These are phyloP conservation scores for Lordiphosa mommai DNA, from an alignment of 1,140 invertebrate species.

Conservation along the genomic window DNA sequence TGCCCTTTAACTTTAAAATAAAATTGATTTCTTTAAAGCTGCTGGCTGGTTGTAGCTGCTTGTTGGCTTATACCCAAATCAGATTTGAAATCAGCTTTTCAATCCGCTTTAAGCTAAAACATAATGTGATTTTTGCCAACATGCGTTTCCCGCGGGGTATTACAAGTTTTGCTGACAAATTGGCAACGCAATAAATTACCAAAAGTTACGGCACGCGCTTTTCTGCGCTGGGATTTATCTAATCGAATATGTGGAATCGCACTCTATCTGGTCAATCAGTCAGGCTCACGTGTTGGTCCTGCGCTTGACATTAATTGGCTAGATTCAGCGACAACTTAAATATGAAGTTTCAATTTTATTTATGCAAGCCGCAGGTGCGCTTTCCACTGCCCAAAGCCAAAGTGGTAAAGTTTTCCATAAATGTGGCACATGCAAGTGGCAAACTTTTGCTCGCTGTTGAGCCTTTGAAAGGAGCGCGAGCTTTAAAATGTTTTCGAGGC, in stretches of 20 bases:
- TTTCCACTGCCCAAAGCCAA: constrained; percentile 27
- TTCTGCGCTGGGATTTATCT: constrained; percentile 48
- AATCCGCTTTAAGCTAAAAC: constrained; percentile 39
- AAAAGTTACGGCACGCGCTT: constrained; percentile 42
- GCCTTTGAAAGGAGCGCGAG: constrained; percentile 17
- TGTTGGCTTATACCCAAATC: not conserved
- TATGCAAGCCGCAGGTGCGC: constrained; percentile 28
- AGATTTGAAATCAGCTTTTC: constrained; percentile 58
- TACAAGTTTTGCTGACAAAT: constrained; percentile 68
- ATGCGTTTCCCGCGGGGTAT: constrained; percentile 38
- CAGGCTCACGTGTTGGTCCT: constrained; percentile 17
- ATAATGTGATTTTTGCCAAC: constrained; percentile 47
- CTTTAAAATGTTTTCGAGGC: constrained; percentile 21
- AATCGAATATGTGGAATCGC: constrained; percentile 67
- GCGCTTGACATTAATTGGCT: constrained; percentile 62
- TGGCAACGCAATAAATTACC: constrained; percentile 69
- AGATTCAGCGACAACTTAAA: constrained; percentile 26
- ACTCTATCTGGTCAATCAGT: constrained; percentile 7
- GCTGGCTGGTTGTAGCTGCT: not conserved
- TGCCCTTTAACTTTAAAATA: too few species aligned
- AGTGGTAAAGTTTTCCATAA: constrained; percentile 47
- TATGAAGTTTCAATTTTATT: constrained; percentile 23
- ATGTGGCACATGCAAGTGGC: constrained; percentile 24
- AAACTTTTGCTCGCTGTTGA: constrained; percentile 21
- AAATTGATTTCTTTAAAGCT: constrained; percentile 16